A percentile compares a stretch with the other conserved stretches of the same genome.
Conservation (phyloP, 1,140 invertebrate genomes). For the Medauroidea extradentata region DNA sequence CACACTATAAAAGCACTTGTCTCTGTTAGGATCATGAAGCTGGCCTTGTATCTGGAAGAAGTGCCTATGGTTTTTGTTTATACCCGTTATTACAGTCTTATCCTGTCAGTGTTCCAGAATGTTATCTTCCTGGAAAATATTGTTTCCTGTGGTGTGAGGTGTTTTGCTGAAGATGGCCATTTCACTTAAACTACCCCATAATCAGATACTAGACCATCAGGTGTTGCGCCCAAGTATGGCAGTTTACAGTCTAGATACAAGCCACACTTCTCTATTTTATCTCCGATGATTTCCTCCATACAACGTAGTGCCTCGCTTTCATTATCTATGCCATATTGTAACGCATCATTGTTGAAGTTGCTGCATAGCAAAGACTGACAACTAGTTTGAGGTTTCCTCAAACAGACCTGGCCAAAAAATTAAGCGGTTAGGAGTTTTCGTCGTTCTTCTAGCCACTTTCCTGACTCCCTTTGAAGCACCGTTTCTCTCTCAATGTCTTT, state of each 20-base stretch:
- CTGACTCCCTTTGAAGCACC: too few species aligned
- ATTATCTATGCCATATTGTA: constrained; percentile 11
- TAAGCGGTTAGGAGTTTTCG: constrained; percentile 24
- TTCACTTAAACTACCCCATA: constrained; percentile 26
- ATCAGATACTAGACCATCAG: constrained; percentile 21
- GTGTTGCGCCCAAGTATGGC: constrained; percentile 20
- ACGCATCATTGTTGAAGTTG: not conserved
- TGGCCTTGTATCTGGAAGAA: constrained; percentile 31
- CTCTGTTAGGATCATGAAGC: constrained; percentile 21
- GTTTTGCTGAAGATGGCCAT: constrained; percentile 21
- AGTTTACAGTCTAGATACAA: constrained; percentile 18
- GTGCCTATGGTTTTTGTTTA: constrained; percentile 27
- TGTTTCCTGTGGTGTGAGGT: constrained; percentile 4
- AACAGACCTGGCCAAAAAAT: constrained; percentile 29
- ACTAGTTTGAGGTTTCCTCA: too few species aligned
- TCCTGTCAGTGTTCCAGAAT: constrained; percentile 10
- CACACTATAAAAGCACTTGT: constrained; percentile 29
- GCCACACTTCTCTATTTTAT: constrained; percentile 18
- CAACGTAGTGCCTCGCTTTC: constrained; percentile 6
- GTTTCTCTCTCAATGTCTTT: not conserved
- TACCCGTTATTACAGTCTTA: not conserved
- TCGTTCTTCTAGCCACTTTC: too few species aligned
- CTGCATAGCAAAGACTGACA: constrained; percentile 16
- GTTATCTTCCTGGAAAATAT: constrained; percentile 11
- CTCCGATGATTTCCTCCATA: not conserved